Evolutionary conservation across 2,113 vertebrate species (phyloP).

Genomic region (Nothocercus julius): DNA sequence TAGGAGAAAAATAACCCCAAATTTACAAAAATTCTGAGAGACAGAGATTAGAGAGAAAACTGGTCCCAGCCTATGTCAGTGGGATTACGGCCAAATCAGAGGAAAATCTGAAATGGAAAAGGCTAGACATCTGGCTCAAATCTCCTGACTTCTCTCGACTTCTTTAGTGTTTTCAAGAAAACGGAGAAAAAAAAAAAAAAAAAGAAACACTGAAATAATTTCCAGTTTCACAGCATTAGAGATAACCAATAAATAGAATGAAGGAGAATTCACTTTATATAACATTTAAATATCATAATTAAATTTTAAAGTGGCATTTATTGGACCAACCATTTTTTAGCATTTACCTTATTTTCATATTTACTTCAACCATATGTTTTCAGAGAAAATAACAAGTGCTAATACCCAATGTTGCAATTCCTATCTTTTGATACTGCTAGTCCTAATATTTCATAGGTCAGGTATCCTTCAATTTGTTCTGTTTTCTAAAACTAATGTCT

Average conservation of each 20-base stretch:
- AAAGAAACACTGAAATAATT: neutral
- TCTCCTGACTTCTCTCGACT: neutral
- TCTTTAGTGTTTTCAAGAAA: neutral
- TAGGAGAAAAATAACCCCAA: neutral
- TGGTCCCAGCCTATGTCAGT: neutral
- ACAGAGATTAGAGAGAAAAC: neutral
- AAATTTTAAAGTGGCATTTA: neutral
- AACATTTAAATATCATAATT: neutral
- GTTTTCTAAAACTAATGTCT: neutral
- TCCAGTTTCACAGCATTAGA: neutral
- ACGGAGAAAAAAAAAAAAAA: neutral
- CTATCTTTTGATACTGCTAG: neutral
- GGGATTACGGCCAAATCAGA: neutral
- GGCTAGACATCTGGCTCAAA: neutral
- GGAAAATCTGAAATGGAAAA: neutral
- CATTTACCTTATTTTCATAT: neutral
- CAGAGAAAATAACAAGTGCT: neutral
- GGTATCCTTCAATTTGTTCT: neutral
- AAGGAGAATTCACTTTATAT: neutral
- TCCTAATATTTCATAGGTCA: neutral
- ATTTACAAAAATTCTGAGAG: neutral
- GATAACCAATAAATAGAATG: neutral
- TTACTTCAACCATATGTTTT: neutral
- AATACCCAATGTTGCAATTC: neutral
- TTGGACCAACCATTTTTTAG: neutral